These are phyloP conservation scores for Oncorhynchus nerka DNA, from an alignment of 2,113 vertebrate genomes.

Conservation along the genomic window DNA sequence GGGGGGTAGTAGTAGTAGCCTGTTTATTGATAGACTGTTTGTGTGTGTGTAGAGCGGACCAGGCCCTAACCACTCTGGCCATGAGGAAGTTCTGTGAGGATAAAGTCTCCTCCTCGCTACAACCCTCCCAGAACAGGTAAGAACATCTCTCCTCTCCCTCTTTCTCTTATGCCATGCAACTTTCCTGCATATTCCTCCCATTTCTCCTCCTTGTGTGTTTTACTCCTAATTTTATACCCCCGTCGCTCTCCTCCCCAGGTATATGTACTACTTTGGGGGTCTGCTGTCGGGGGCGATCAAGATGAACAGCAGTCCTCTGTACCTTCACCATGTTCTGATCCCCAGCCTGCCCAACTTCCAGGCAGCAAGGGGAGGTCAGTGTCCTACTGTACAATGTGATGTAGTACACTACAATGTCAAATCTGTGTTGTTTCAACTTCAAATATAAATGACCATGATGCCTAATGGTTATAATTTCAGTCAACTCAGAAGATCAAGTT, in stretches of 20 bases:
- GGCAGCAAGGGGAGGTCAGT: conserved; percentile 71
- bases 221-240: neutral
- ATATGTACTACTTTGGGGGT: conserved; percentile 87
- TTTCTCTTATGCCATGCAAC: neutral
- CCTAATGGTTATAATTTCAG: too few relatives aligned
- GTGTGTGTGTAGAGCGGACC: conserved; percentile 78
- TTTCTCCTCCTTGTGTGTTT: neutral
- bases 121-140: conserved; percentile 88
- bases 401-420: too few relatives aligned
- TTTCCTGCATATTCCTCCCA: conserved; percentile 46
- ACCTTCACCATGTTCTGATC: conserved; percentile 84
- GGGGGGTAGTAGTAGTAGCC: conserved; percentile 76
- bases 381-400: neutral
- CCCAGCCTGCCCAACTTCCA: conserved; percentile 80
- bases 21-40: conserved; percentile 18
- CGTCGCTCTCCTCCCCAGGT: conserved; percentile 67
- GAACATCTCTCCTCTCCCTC: neutral
- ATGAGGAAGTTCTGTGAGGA: conserved; percentile 93
- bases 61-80: conserved; percentile 86
- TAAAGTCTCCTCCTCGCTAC: conserved; percentile 81
- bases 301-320: conserved; percentile 88
- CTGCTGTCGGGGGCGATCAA: conserved; percentile 85
- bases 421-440: too few relatives aligned
- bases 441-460: too few relatives aligned
- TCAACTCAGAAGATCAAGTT: too few relatives aligned